These are phyloP conservation scores for Hirtodrosophila cameraria DNA, from an alignment of 2,888 invertebrate genomes.

Conservation along the genomic window DNA sequence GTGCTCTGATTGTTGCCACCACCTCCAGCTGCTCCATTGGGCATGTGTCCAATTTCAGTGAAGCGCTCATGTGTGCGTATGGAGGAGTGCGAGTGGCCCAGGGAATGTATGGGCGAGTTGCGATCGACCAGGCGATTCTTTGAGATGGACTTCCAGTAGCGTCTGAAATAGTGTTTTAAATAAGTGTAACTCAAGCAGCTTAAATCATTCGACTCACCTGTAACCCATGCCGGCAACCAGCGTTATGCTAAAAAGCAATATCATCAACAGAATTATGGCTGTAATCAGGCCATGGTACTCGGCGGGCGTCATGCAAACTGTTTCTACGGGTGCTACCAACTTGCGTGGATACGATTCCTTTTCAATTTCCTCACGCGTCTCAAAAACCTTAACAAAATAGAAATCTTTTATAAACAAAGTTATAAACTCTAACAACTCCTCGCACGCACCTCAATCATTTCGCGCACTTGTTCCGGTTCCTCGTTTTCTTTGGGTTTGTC, in stretches of 20 bases:
- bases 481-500: conserved; percentile 75
- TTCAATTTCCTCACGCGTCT: conserved; percentile 90
- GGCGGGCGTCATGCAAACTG: conserved; percentile 91
- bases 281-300: conserved; percentile 94
- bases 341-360: conserved; percentile 87
- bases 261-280: conserved; percentile 90
- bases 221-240: conserved; percentile 91
- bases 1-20: conserved; percentile 65
- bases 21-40: conserved; percentile 60
- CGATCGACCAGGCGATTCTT: conserved; percentile 87
- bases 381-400: conserved; percentile 95
- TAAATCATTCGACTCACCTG: conserved; percentile 85
- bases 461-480: conserved; percentile 91
- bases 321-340: conserved; percentile 87
- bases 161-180: conserved; percentile 82
- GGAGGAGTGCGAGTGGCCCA: conserved; percentile 83
- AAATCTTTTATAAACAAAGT: background rate
- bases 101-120: conserved; percentile 84
- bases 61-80: conserved; percentile 84
- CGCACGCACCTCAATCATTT: conserved; percentile 92
- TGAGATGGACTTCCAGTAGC: conserved; percentile 91
- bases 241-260: conserved; percentile 89
- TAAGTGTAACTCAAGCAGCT: background rate
- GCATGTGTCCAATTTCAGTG: conserved; percentile 82
- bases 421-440: background rate